Conservation (phyloP, 2,797 vertebrate species). For the Coranthus polyacanthus region DNA sequence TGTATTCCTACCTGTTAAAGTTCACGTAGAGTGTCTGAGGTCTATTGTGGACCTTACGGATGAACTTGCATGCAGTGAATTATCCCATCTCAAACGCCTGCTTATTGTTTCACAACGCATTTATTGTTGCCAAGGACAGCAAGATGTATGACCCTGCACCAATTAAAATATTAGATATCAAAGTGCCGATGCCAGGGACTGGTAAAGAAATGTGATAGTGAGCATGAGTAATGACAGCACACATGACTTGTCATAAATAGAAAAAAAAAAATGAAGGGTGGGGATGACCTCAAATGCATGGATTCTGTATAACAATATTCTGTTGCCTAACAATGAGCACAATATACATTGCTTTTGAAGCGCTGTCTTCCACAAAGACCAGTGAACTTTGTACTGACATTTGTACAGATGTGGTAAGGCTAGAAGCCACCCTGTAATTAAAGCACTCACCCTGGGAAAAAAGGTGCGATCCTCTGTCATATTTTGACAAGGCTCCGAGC, state of each 20-base stretch:
- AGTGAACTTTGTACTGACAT: slow-evolving; percentile 87
- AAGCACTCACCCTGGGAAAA: slow-evolving; percentile 82
- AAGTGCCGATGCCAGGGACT: slow-evolving; percentile 75
- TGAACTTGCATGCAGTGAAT: slow-evolving; percentile 48
- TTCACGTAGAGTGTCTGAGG: slow-evolving; percentile 14
- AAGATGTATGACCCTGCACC: slow-evolving; percentile 82
- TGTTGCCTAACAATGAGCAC: slow-evolving; percentile 80
- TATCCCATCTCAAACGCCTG: slow-evolving; percentile 58
- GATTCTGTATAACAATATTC: slow-evolving; percentile 76
- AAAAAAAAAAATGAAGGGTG: slow-evolving; percentile 56
- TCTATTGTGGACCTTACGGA: slow-evolving; percentile 23
- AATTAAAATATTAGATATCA: slow-evolving; percentile 90
- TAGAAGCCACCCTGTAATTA: slow-evolving; percentile 89
- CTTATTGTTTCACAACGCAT: slow-evolving; percentile 66
- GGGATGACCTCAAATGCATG: slow-evolving; percentile 72
- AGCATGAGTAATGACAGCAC: slow-evolving; percentile 82
- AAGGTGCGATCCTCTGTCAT: slow-evolving; percentile 91
- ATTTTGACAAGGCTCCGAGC: slow-evolving; percentile 87
- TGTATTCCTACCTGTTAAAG: slow-evolving; percentile 42
- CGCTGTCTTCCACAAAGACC: slow-evolving; percentile 72
- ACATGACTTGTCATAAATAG: slow-evolving; percentile 69
- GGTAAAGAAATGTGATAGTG: slow-evolving; percentile 82
- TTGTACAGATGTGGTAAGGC: slow-evolving; percentile 85
- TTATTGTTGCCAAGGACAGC: slow-evolving; percentile 79
- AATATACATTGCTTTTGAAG: slow-evolving; percentile 58